Conservation (phyloP, 2,797 vertebrate genomes). For the Poecilia wingei region DNA sequence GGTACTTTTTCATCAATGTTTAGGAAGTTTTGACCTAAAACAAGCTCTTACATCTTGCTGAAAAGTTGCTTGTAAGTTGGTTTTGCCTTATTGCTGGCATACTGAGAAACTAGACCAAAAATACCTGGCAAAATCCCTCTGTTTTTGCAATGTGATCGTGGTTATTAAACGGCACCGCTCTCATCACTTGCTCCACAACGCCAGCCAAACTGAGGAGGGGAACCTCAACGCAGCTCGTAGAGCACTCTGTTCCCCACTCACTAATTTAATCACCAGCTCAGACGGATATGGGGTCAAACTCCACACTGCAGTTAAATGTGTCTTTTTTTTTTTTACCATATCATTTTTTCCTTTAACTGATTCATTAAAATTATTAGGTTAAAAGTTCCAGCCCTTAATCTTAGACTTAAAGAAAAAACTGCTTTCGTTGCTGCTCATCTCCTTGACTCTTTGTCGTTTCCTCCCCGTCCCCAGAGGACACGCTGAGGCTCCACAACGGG, state of each 20-base stretch:
- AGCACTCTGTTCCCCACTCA: background rate
- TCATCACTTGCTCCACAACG: background rate
- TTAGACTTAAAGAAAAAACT: background rate
- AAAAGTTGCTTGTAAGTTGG: too few relatives aligned
- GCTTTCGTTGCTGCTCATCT: conserved; percentile 22
- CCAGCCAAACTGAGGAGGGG: background rate
- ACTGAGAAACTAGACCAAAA: too few relatives aligned
- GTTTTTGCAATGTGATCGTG: background rate
- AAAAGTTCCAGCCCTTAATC: background rate
- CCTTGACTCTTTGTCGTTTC: conserved; percentile 14
- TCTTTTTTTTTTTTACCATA: background rate
- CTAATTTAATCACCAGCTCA: background rate
- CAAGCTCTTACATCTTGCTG: too few relatives aligned
- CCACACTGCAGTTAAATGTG: background rate
- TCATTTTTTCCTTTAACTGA: background rate
- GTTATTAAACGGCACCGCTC: background rate
- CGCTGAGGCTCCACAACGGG: conserved; percentile 88
- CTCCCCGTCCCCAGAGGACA: conserved; percentile 83
- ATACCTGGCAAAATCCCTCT: too few relatives aligned
- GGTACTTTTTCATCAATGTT: too few relatives aligned
- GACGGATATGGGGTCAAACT: background rate
- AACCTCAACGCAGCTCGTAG: background rate
- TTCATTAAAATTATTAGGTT: background rate
- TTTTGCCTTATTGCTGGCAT: too few relatives aligned
- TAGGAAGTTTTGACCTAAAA: too few relatives aligned